phyloP scores from a whole-genome alignment of 2,888 invertebrate genomes.

The Brachynemurus nebulosus region DNA sequence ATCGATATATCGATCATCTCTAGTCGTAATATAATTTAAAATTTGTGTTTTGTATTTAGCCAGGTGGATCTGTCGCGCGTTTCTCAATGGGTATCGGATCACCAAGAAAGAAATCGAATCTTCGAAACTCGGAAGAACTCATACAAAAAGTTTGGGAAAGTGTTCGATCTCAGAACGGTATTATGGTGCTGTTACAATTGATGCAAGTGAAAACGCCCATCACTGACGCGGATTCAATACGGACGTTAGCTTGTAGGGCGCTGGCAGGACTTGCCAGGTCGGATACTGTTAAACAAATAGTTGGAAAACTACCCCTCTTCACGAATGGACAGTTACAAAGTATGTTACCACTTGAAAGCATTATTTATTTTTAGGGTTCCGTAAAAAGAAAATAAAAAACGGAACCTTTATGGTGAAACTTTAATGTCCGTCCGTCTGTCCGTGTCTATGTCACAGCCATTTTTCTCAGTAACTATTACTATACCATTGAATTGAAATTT shows the following conservation, averaged over 20 bases:
- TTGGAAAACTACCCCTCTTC: conserved; percentile 88
- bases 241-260: conserved; percentile 86
- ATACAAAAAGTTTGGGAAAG: conserved; percentile 91
- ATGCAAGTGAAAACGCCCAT: conserved; percentile 89
- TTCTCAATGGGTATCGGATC: conserved; percentile 35
- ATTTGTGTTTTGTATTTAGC: conserved; percentile 25
- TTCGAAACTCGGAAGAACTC: conserved; percentile 66
- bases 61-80: conserved; percentile 36
- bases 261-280: conserved; percentile 88
- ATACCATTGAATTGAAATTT: too few species aligned
- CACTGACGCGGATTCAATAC: conserved; percentile 90
- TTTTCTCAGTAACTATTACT: too few species aligned
- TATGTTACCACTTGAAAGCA: too few species aligned
- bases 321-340: conserved; percentile 85
- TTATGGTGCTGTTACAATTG: conserved; percentile 81
- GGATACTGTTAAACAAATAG: conserved; percentile 85
- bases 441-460: too few species aligned
- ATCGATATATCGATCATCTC: too few species aligned
- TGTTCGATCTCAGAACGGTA: conserved; percentile 86
- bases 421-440: too few species aligned
- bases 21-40: too few species aligned
- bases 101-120: conserved; percentile 46
- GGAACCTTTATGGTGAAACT: too few species aligned
- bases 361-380: too few species aligned
- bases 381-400: too few species aligned